Base-by-base conservation (phyloP, 2,888 invertebrate species). In the Lepidochrysops patricia region DNA sequence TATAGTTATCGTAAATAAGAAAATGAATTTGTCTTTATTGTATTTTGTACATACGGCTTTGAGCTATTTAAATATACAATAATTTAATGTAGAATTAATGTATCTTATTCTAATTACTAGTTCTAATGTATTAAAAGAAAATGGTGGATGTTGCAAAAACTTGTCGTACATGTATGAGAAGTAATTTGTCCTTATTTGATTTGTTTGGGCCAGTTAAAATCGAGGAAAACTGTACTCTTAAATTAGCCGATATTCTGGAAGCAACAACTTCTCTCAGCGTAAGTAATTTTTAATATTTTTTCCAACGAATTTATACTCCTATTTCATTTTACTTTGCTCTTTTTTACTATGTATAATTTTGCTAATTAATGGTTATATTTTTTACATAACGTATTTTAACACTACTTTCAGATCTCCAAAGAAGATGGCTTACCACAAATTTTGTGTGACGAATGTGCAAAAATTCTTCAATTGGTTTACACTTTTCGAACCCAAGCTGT, bases 371-470 rank as follows among this genome's bases (percentile, higher is more conserved):
- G 9, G 48, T 48, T 7, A 4, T 3, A 37, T 27, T 52, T 27
- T 13, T 52, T 12, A 6, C n/a, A 6, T 34, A 34, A 1, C 15
- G 15, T 60, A 49, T 52, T 34, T 43, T 23, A 26, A 57, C 43
- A 48, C 60, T 57, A 57, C 32, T 76, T 71, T 23, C 70, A 90
- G 90, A 74, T 85, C 1, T 67, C 71, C 12, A 71, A 74, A 66
- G 87, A 87, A 43, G 93, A 93, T 79, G 90, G 90, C 37, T 72
- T 93, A 60, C 92, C 93, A 0, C 91, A 92, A 69, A 85, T 85
- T 59, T 79, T 93, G 56, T 93, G 93, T 69, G 68, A 78, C 63
- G 76, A 81, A 5, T 93, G 93, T 73, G 82, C 87, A 0, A 80
- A 80, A 61, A 78, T 82, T 59, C 78, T 92, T 13, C 77, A 90